A percentile compares a stretch with the other conserved stretches of the same genome.
Conservation (phyloP, 1,140 invertebrate species). For the Venustaconcha ellipsiformis region DNA sequence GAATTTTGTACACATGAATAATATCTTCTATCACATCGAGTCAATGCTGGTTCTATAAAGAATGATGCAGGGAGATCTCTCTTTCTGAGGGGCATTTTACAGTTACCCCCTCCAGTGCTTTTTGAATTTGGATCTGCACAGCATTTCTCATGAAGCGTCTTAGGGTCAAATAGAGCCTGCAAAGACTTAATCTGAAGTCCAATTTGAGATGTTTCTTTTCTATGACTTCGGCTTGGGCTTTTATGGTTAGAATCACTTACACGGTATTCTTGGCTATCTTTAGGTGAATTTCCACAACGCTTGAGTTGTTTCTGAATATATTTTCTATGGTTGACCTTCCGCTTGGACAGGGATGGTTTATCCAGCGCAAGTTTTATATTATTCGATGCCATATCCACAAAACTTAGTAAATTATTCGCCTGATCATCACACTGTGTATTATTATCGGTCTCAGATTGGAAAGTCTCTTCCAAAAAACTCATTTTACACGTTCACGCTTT, state of each 20-base stretch:
- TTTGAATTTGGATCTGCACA: slow-evolving; percentile 43
- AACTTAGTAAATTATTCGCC: slow-evolving; percentile 52
- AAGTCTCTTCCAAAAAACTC: no score
- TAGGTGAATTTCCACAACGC: slow-evolving; percentile 36
- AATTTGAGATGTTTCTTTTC: slow-evolving; percentile 51
- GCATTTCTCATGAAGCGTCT: slow-evolving; percentile 57
- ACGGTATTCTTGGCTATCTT: neutral
- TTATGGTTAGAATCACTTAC: no score
- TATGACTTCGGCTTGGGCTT: neutral
- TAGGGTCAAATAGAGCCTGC: slow-evolving; percentile 62
- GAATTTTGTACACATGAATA: neutral
- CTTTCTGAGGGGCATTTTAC: slow-evolving; percentile 50
- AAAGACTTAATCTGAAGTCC: slow-evolving; percentile 62
- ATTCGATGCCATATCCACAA: slow-evolving; percentile 59
- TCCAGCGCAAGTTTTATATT: slow-evolving; percentile 59
- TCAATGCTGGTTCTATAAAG: slow-evolving; percentile 52
- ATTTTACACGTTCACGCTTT: no score
- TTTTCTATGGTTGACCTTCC: slow-evolving; percentile 64
- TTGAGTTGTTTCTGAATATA: slow-evolving; percentile 66
- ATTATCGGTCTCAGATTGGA: neutral
- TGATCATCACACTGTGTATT: slow-evolving; percentile 22
- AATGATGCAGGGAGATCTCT: slow-evolving; percentile 62
- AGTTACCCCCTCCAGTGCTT: neutral
- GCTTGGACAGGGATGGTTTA: slow-evolving; percentile 55
- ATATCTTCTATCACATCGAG: slow-evolving; percentile 6